Percentiles rank a stretch among this genome's conserved stretches.
Evolutionary conservation across 2,113 vertebrate genomes (phyloP).

Genomic region (Ceyx cyanopectus): DNA sequence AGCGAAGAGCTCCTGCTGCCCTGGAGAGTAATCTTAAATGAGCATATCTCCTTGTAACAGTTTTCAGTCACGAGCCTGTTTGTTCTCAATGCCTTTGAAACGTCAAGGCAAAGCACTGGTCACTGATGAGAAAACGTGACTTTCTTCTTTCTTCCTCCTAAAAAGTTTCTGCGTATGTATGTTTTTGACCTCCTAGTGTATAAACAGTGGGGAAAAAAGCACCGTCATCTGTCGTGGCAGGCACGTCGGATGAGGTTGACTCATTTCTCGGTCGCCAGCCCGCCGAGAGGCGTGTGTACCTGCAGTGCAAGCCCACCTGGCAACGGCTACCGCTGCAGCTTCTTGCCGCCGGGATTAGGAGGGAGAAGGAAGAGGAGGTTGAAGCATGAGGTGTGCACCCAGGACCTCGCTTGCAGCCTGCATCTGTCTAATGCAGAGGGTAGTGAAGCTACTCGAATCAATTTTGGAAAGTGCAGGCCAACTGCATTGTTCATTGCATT

Average conservation of each 20-base stretch:
- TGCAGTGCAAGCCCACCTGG: neutral
- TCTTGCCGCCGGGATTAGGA: neutral
- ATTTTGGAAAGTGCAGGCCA: neutral
- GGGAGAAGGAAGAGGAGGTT: neutral
- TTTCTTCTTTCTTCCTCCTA: neutral
- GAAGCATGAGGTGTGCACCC: neutral
- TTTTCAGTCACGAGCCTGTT: neutral
- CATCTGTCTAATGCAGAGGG: neutral
- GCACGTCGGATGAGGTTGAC: neutral
- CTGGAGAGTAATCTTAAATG: too few relatives aligned
- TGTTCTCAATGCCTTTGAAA: neutral
- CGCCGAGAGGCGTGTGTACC: neutral
- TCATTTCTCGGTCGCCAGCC: neutral
- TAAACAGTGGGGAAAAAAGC: neutral
- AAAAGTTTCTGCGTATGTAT: neutral
- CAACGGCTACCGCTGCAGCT: neutral
- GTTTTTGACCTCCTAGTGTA: neutral
- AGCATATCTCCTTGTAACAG: neutral
- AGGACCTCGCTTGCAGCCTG: neutral
- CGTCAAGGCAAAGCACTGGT: neutral
- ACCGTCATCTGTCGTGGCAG: fast-evolving
- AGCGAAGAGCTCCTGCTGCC: neutral
- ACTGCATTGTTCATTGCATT: neutral
- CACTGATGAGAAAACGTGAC: neutral
- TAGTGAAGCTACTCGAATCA: neutral